Percentiles rank a stretch among this genome's conserved stretches.
Conservation (phyloP, 2,113 vertebrate genomes). For the human (Homo sapiens) region DNA sequence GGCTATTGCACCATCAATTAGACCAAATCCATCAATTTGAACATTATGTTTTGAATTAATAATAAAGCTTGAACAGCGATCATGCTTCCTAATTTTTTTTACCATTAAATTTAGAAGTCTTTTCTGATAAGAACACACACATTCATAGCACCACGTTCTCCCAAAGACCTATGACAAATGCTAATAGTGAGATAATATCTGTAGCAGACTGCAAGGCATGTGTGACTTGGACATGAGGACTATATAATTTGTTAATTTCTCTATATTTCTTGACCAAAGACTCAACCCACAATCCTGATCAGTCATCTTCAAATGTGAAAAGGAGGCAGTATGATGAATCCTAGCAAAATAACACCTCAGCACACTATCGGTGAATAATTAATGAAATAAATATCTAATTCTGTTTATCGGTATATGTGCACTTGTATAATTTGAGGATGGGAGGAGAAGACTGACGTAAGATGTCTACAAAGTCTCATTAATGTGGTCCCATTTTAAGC, state of each 20-base stretch:
- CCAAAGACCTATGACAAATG: neutral
- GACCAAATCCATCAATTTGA: conserved; percentile 63
- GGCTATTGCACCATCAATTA: conserved; percentile 40
- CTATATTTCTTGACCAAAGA: neutral
- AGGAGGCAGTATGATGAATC: neutral
- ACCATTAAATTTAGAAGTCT: conserved; percentile 52
- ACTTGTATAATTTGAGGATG: neutral
- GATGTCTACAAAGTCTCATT: neutral
- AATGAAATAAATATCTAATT: neutral
- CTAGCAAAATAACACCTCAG: neutral
- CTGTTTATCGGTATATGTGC: neutral
- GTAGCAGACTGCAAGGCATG: neutral
- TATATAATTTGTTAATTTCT: neutral
- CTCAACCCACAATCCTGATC: neutral
- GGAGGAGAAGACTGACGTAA: neutral
- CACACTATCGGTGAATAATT: neutral
- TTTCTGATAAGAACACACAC: conserved; percentile 24
- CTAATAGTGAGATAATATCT: neutral
- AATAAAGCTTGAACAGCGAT: conserved; percentile 34
- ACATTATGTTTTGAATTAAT: conserved; percentile 72
- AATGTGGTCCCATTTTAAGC: neutral
- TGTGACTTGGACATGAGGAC: neutral
- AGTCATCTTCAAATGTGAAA: neutral
- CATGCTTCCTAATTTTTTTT: conserved; percentile 64
- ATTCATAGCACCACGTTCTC: neutral